Percentiles rank a stretch among this genome's conserved stretches.
These are phyloP conservation scores for Himantopus leucocephalus DNA, from an alignment of 2,113 vertebrate species.

Conservation along the genomic window DNA sequence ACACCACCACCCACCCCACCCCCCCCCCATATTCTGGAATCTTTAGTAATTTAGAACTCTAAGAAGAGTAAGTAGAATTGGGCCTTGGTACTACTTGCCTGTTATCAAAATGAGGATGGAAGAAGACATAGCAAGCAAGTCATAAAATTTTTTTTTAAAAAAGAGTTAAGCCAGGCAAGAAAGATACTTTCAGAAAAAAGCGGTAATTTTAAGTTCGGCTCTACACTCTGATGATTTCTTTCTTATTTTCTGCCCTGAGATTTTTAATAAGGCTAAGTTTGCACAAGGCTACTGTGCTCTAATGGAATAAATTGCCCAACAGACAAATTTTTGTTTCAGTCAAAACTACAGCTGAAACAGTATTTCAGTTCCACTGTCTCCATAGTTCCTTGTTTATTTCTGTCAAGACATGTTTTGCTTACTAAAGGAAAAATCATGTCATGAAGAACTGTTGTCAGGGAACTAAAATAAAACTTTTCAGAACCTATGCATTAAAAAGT, in stretches of 20 bases:
- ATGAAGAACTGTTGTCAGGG: not conserved
- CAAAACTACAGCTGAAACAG: not conserved
- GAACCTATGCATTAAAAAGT: not conserved
- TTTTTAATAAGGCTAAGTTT: not conserved
- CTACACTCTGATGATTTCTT: not conserved
- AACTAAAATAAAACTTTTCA: not conserved
- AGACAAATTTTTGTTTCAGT: not conserved
- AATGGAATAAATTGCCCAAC: not conserved
- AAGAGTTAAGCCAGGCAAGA: not conserved
- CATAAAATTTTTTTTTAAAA: not conserved
- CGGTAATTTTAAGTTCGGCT: not conserved
- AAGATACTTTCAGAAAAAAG: not conserved
- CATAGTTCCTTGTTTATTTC: constrained; percentile 30
- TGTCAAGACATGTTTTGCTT: constrained; percentile 22
- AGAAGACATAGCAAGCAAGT: not conserved
- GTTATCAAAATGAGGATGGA: not conserved
- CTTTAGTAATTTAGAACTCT: not conserved
- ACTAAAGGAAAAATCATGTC: not conserved
- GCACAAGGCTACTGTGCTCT: not conserved
- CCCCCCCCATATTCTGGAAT: not conserved
- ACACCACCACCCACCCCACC: no score
- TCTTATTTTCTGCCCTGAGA: not conserved
- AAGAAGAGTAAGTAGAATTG: not conserved
- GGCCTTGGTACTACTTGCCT: not conserved
- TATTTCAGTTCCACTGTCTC: not conserved